Conservation (phyloP, 2,113 vertebrate species). For the Clarias gariepinus region DNA sequence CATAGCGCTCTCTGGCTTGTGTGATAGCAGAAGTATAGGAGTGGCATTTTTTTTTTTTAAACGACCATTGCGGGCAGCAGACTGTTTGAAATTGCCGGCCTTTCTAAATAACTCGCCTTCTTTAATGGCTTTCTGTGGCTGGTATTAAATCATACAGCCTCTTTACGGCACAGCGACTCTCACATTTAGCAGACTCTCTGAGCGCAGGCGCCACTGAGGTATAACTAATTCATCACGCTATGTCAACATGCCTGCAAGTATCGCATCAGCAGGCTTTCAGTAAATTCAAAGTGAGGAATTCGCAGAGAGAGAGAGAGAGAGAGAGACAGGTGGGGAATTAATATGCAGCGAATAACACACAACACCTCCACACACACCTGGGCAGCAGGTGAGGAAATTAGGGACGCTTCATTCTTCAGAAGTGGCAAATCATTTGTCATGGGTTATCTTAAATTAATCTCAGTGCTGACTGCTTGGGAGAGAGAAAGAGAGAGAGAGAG, state of each 20-base stretch:
- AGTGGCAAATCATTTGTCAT: neutral
- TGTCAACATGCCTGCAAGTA: conserved; percentile 29
- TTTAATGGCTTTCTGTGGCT: conserved; percentile 80
- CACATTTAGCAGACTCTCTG: conserved; percentile 44
- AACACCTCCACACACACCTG: conserved; percentile 22
- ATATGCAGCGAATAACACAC: conserved; percentile 12
- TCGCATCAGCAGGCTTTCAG: conserved; percentile 38
- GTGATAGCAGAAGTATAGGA: conserved; percentile 28
- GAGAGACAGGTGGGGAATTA: conserved; percentile 16
- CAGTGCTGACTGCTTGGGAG: neutral
- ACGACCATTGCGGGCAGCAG: conserved; percentile 51
- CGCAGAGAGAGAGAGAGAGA: neutral
- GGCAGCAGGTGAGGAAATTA: conserved; percentile 32
- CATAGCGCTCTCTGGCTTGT: conserved; percentile 9
- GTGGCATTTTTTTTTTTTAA: conserved; percentile 37
- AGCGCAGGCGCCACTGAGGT: conserved; percentile 37
- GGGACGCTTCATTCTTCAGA: conserved; percentile 17
- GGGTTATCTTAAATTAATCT: conserved; percentile 22
- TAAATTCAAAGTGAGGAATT: conserved; percentile 10
- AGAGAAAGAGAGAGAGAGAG: neutral
- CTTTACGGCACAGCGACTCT: conserved; percentile 54
- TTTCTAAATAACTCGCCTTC: conserved; percentile 72
- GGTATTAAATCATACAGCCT: conserved; percentile 73
- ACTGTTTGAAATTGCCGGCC: conserved; percentile 56
- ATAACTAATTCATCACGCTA: conserved; percentile 40